A percentile compares a stretch with the other conserved stretches of the same genome.
Evolutionary conservation across 2,113 vertebrate genomes (phyloP).

Genomic region (Elgaria multicarinata): DNA sequence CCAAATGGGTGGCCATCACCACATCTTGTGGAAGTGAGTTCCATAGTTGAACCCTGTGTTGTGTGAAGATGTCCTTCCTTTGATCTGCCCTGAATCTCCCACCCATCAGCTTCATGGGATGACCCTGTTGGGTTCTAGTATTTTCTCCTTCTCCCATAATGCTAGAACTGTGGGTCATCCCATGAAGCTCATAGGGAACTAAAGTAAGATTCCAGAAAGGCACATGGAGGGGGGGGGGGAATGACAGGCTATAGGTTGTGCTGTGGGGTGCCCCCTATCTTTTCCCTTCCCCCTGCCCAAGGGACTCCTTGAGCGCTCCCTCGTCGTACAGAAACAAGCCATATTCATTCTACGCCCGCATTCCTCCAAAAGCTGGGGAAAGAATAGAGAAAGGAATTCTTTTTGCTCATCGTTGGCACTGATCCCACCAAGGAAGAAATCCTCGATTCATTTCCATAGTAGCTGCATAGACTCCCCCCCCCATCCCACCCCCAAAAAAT

Average conservation of each 20-base stretch:
- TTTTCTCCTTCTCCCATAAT: too few relatives aligned
- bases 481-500: too few relatives aligned
- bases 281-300: background rate
- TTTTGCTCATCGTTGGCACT: conserved; percentile 32
- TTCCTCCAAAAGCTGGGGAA: background rate
- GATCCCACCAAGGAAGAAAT: background rate
- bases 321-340: background rate
- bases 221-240: background rate
- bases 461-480: conserved; percentile 5
- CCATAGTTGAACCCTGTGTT: too few relatives aligned
- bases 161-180: too few relatives aligned
- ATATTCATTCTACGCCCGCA: background rate
- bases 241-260: background rate
- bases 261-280: too few relatives aligned
- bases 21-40: too few relatives aligned
- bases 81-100: too few relatives aligned
- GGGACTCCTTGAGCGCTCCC: background rate
- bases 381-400: conserved; percentile 40
- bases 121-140: too few relatives aligned
- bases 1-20: too few relatives aligned
- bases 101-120: too few relatives aligned
- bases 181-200: too few relatives aligned
- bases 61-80: too few relatives aligned
- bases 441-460: conserved; percentile 31
- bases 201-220: background rate